These are phyloP conservation scores for Mormoops blainvillei DNA, from an alignment of 2,113 vertebrate species.

Conservation along the genomic window DNA sequence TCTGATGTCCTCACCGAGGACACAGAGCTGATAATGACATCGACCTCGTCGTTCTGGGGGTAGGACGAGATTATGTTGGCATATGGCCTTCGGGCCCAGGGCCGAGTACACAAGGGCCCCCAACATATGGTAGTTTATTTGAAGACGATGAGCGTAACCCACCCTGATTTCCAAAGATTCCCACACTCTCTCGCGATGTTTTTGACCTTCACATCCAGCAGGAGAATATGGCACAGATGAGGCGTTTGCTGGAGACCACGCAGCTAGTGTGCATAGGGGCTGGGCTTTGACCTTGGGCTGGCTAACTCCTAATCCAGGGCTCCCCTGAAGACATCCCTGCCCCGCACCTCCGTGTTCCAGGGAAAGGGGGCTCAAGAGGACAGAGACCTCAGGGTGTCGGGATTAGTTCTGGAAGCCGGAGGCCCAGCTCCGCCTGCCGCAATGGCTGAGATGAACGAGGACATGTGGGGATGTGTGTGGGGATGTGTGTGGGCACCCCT, in stretches of 20 bases:
- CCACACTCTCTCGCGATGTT: background rate
- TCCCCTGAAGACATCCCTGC: background rate
- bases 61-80: rapidly evolving
- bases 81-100: rapidly evolving
- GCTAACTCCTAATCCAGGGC: background rate
- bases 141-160: no score
- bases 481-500: no score
- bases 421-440: rapidly evolving
- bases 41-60: rapidly evolving
- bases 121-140: rapidly evolving
- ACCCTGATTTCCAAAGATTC: background rate
- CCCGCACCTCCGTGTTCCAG: no score
- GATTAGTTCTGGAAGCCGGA: no score
- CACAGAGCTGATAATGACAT: rapidly evolving
- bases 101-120: rapidly evolving
- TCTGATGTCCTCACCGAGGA: background rate
- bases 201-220: background rate
- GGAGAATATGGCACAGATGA: background rate
- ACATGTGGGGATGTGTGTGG: no score
- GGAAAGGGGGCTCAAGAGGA: no score
- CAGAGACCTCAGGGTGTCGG: background rate
- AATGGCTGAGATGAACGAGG: background rate
- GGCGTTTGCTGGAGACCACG: background rate
- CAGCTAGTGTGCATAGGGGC: no score
- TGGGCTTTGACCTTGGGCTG: background rate